Evolutionary conservation across 2,113 vertebrate species (phyloP).

Genomic region (Tamias sibiricus): DNA sequence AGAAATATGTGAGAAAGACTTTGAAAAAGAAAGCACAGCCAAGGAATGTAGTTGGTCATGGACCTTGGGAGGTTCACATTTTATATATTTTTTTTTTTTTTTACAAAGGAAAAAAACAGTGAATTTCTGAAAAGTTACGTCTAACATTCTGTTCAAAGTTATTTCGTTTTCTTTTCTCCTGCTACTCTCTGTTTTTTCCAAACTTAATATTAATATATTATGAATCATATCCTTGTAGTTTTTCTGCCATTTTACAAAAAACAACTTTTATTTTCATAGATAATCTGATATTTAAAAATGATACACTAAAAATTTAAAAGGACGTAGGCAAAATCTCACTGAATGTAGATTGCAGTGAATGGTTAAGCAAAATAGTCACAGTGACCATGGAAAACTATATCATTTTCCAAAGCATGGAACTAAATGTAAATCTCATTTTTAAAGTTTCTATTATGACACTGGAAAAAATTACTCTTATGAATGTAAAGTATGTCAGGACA

Average conservation of each 20-base stretch:
- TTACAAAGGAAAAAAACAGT: not conserved
- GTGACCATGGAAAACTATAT: not conserved
- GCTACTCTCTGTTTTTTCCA: not conserved
- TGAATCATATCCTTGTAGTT: not conserved
- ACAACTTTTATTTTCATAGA: not conserved
- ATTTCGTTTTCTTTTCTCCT: not conserved
- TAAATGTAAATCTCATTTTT: not conserved
- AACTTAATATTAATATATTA: not conserved
- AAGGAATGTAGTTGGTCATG: not conserved
- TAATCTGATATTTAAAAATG: not conserved
- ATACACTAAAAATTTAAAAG: not conserved
- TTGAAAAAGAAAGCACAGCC: not conserved
- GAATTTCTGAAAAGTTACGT: not conserved
- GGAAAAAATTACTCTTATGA: not conserved
- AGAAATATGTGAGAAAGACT: not conserved
- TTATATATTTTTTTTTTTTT: not conserved
- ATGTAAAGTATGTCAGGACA: not conserved
- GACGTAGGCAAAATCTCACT: not conserved
- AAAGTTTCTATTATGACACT: not conserved
- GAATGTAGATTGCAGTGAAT: not conserved
- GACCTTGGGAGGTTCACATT: not conserved
- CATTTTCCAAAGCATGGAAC: conserved; percentile 6
- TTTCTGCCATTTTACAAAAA: not conserved
- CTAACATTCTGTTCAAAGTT: not conserved
- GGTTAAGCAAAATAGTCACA: not conserved